Base-by-base conservation (phyloP, 2,113 vertebrate genomes). In the Dendrocopos noguchii region DNA sequence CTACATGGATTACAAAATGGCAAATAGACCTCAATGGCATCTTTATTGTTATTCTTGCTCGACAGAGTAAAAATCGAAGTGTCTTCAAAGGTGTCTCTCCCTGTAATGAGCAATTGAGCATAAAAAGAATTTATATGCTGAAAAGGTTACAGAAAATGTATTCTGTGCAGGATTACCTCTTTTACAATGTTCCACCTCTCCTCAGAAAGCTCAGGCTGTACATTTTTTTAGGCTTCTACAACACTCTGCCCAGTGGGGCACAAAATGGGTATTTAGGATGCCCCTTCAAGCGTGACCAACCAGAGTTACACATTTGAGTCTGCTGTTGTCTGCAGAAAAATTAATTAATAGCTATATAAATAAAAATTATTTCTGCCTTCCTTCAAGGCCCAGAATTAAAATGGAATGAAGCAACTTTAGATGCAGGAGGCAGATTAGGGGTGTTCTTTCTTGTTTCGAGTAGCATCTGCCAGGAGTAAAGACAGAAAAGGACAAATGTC, bases 1-100 rank as follows among this genome's bases (percentile, higher is more conserved):
- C 80, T 50, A 59, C 7, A 12, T 34, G 66, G 25, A 88, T 68
- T 85, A 52, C 53, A 83, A 36, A 95, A 92, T 8, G 9, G 57
- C 7, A 88, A 91, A 78, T 46, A 74, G 9, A 3, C 71, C 81
- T 91, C 70, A 68, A 10, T 36, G 22, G 46, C 59, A 85, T 56
- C 88, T 95, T 95, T 90, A 83, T 50, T 53, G 60, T 75, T 95
- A 33, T 82, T 89, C 84, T 55, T 84, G 39, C 59, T 70, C 78
- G 65, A 78, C n/a, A 55, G 39, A 78, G 50, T 57, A 44, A 87
- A 92, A 95, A 61, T 72, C 77, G 34, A 81, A 46, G 15, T 46
- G 8, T 70, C 55, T 84, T 93, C 86, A 93, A 87, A 94, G 59
- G 50, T 76, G 55, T 83, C 36, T 90, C 88, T 77, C 42, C 22